phyloP scores from a whole-genome alignment of 2,888 invertebrate genomes.

The Ametastegia equiseti region DNA sequence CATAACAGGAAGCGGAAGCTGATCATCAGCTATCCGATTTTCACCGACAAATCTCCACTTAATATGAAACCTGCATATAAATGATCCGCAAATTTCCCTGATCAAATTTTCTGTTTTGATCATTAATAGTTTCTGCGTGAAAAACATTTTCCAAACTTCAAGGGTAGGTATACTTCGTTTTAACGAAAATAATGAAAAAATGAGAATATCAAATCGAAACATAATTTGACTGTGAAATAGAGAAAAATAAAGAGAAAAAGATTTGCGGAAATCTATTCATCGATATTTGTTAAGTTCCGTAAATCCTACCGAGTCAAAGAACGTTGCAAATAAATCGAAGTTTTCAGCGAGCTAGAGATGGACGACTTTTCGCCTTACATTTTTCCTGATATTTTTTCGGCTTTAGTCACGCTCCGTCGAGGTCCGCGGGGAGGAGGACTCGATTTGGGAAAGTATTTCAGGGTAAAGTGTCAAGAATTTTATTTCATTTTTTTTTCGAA shows the following conservation, averaged over 20 bases:
- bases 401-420: background rate
- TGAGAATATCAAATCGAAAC: no score
- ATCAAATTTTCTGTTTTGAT: background rate
- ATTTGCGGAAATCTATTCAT: background rate
- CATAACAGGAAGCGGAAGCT: background rate
- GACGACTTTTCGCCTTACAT: background rate
- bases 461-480: background rate
- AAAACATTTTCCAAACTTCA: background rate
- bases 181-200: no score
- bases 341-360: conserved; percentile 12
- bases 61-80: background rate
- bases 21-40: conserved; percentile 15
- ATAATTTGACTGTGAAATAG: no score
- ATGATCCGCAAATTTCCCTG: no score
- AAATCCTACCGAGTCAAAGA: background rate
- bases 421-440: background rate
- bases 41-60: background rate
- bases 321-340: conserved; percentile 14
- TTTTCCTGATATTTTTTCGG: background rate
- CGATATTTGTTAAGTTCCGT: background rate
- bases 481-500: background rate
- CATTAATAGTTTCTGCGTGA: background rate
- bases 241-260: background rate
- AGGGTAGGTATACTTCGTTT: background rate
- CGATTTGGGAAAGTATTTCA: background rate